Percentiles rank a stretch among this genome's conserved stretches.
Evolutionary conservation across 2,888 invertebrate species (phyloP).

Genomic region (Drosophila macrospina): DNA sequence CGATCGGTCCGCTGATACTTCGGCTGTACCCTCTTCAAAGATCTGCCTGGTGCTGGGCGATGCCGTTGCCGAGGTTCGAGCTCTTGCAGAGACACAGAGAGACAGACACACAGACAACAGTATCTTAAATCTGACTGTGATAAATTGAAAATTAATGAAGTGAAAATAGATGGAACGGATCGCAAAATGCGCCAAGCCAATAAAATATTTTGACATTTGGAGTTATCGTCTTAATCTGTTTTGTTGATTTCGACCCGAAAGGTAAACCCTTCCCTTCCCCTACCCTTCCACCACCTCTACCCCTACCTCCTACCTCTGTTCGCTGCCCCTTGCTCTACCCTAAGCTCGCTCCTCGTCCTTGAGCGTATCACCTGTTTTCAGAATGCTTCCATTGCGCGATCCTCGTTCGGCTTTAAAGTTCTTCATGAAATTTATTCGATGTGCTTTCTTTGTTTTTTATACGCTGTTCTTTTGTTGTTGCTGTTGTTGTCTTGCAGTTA

Average conservation of each 20-base stretch:
- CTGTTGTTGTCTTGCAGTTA: constrained; percentile 59
- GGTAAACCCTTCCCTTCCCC: not conserved
- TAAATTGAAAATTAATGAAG: constrained; percentile 85
- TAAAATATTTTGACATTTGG: constrained; percentile 85
- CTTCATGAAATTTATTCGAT: constrained; percentile 43
- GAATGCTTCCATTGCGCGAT: constrained; percentile 40
- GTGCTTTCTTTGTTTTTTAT: constrained; percentile 6
- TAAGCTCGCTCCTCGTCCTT: constrained; percentile 41
- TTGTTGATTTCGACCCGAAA: constrained; percentile 77
- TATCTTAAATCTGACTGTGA: constrained; percentile 85
- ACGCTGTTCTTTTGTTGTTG: too few species aligned
- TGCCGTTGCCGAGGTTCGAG: too few species aligned
- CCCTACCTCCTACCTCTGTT: constrained; percentile 7
- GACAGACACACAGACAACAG: constrained; percentile 16
- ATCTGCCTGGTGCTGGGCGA: constrained; percentile 37
- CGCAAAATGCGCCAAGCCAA: constrained; percentile 85
- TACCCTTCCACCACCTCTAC: not conserved
- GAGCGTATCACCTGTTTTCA: constrained; percentile 66
- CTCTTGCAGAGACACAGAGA: too few species aligned
- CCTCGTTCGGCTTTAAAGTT: constrained; percentile 46
- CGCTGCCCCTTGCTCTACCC: not conserved
- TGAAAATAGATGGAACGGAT: constrained; percentile 85
- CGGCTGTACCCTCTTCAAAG: constrained; percentile 72
- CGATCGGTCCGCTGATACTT: constrained; percentile 70
- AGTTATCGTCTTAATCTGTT: constrained; percentile 85